Evolutionary conservation across 2,888 invertebrate species (phyloP).

Genomic region (Leucophora obtusa): DNA sequence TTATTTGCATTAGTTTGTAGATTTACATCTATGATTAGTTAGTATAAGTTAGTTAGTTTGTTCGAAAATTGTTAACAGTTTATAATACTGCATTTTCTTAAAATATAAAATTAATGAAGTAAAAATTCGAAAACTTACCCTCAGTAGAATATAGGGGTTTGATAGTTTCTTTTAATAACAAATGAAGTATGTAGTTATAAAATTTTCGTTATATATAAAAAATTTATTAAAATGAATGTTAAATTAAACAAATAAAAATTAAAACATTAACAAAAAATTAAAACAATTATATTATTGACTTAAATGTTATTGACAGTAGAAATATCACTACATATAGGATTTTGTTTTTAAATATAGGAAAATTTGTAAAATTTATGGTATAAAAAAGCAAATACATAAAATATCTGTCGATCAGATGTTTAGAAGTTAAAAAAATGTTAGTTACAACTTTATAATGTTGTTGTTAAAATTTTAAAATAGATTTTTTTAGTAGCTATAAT

Average conservation of each 20-base stretch:
- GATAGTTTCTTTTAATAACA: slow-evolving; percentile 33
- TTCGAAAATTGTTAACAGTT: slow-evolving; percentile 25
- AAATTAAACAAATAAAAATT: slow-evolving; percentile 42
- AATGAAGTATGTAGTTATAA: slow-evolving; percentile 48
- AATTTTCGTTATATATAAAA: slow-evolving; percentile 54
- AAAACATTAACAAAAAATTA: slow-evolving; percentile 16
- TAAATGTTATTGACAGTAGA: slow-evolving; percentile 63
- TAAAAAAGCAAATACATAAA: slow-evolving; percentile 12
- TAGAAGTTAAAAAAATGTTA: slow-evolving; percentile 31
- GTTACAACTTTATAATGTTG: slow-evolving; percentile 24
- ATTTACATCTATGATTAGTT: not conserved
- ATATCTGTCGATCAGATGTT: slow-evolving; percentile 18
- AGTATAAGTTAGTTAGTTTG: not conserved
- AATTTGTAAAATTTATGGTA: slow-evolving; percentile 16
- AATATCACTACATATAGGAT: slow-evolving; percentile 57
- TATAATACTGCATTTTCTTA: slow-evolving; percentile 36
- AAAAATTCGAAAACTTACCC: slow-evolving; percentile 55
- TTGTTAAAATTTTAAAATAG: slow-evolving; percentile 23
- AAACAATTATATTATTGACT: slow-evolving; percentile 23
- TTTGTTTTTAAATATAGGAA: not conserved
- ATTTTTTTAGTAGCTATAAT: slow-evolving; percentile 37
- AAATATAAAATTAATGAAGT: slow-evolving; percentile 7
- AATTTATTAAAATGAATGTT: slow-evolving; percentile 60
- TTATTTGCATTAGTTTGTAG: not conserved
- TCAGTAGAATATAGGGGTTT: slow-evolving; percentile 48